Conservation (phyloP, 2,888 invertebrate species). For the Calephelis perditalis region DNA sequence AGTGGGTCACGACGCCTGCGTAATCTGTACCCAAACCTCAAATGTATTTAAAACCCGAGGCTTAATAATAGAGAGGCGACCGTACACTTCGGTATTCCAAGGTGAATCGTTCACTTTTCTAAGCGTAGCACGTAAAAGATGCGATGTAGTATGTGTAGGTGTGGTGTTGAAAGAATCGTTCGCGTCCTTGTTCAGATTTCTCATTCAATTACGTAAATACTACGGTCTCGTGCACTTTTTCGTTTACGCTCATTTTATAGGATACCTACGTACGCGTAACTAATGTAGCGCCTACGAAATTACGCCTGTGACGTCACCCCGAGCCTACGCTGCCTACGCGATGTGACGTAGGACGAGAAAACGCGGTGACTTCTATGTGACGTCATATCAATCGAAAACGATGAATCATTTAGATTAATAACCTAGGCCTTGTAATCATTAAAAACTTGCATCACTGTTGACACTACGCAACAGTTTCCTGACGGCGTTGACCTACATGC, state of each 20-base stretch:
- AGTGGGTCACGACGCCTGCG: conserved; percentile 75
- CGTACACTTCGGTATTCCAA: conserved; percentile 59
- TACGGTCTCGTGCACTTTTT: conserved; percentile 43
- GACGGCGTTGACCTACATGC: conserved; percentile 50
- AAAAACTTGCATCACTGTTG: conserved; percentile 46
- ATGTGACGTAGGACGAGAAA: conserved; percentile 55
- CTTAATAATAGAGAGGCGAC: conserved; percentile 65
- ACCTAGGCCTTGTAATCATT: conserved; percentile 36
- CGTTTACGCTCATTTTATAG: conserved; percentile 48
- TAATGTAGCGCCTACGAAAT: conserved; percentile 36
- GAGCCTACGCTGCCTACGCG: conserved; percentile 63
- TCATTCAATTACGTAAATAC: conserved; percentile 64
- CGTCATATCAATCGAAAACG: conserved; percentile 48
- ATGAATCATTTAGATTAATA: conserved; percentile 33
- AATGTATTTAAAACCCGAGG: conserved; percentile 57
- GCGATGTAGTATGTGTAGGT: conserved; percentile 62
- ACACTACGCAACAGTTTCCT: conserved; percentile 50
- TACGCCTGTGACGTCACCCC: conserved; percentile 68
- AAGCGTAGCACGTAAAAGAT: conserved; percentile 65
- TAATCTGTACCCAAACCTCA: conserved; percentile 48
- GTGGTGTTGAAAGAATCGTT: conserved; percentile 57
- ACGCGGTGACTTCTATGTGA: conserved; percentile 46
- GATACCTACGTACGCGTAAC: conserved; percentile 39
- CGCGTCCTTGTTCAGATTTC: conserved; percentile 70
- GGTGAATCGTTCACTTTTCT: conserved; percentile 74